Evolutionary conservation across 2,888 invertebrate species (phyloP), one percentile per base, ranked within the genome.

Genomic region (Peribatodes rhomboidaria): DNA sequence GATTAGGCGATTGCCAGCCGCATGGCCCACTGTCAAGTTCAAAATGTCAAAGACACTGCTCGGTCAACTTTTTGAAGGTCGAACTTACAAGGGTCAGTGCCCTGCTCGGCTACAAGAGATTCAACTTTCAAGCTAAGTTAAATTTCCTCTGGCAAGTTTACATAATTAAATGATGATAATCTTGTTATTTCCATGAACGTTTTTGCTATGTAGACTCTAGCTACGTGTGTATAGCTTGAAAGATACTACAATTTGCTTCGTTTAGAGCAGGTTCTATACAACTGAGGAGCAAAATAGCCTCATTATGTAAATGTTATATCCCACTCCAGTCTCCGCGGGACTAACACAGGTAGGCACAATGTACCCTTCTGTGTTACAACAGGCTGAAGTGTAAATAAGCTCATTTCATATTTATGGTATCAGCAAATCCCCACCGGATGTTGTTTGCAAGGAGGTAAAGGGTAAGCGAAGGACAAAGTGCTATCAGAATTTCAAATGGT

Each of bases 1-100:
- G 87, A 86, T 89, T 87, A 86, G 79, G 69, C 73, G 59, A 60
- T 73, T 73, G 68, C 74, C 73, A 73, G 79, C 79, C 80, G 75
- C 79, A 74, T 80, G 81, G 77, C 76, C 82, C 86, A 90, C 83
- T 87, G 90, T 89, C 92, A 92, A 92, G 92, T 92, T 92, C 89
- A 92, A 87, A 87, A 84, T 88, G 88, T 89, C 88, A 89, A 83
- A 86, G 81, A 79, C 83, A 79, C 77, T 73, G 67, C 71, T 62
- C 70, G 71, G 70, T 73, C 64, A 62, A 42, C 67, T 72, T 77
- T 71, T 74, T 73, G 76, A 81, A 81, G 82, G 81, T 81, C 71
- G 72, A 69, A 57, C 55, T 56, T 33, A 61, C 53, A 65, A 47
- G 27, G 71, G 68, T 70, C 70, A 69, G 61, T 69, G 65, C 64